Conservation (phyloP, 1,140 invertebrate species). For the Magallana gigas region DNA sequence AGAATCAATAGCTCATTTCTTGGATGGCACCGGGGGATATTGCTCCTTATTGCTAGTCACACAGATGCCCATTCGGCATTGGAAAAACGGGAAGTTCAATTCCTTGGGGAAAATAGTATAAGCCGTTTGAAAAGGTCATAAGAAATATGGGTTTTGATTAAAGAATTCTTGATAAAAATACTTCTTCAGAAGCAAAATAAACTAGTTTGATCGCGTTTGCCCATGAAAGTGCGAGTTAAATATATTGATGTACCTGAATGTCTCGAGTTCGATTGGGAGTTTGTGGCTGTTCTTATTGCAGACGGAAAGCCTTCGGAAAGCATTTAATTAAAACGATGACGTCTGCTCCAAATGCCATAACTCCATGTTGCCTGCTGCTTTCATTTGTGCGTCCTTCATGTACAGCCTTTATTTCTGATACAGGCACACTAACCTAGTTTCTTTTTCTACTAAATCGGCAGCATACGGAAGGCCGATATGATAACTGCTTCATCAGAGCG, state of each 20-base stretch:
- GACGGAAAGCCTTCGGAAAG: slow-evolving; percentile 14
- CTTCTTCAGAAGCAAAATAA: too few relatives aligned
- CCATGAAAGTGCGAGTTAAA: neutral
- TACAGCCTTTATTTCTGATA: neutral
- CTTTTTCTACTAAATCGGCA: neutral
- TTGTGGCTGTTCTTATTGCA: neutral
- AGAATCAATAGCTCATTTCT: too few relatives aligned
- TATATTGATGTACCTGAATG: neutral
- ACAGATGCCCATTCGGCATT: too few relatives aligned
- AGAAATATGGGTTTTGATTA: too few relatives aligned
- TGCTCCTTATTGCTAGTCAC: too few relatives aligned
- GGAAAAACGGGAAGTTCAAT: too few relatives aligned
- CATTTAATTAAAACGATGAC: slow-evolving; percentile 18
- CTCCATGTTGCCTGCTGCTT: neutral
- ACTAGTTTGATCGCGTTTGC: too few relatives aligned
- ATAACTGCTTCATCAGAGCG: neutral
- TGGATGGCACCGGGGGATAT: too few relatives aligned
- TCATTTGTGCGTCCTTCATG: neutral
- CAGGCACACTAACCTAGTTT: slow-evolving; percentile 8
- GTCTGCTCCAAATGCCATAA: slow-evolving; percentile 5
- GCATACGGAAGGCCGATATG: slow-evolving; percentile 4
- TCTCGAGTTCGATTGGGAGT: neutral
- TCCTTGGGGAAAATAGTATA: too few relatives aligned
- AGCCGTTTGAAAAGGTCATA: too few relatives aligned
- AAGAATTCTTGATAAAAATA: too few relatives aligned